A percentile compares a stretch with the other conserved stretches of the same genome.
These are phyloP conservation scores for Globodera ellingtonae DNA, from an alignment of 1,140 invertebrate genomes.

Conservation along the genomic window DNA sequence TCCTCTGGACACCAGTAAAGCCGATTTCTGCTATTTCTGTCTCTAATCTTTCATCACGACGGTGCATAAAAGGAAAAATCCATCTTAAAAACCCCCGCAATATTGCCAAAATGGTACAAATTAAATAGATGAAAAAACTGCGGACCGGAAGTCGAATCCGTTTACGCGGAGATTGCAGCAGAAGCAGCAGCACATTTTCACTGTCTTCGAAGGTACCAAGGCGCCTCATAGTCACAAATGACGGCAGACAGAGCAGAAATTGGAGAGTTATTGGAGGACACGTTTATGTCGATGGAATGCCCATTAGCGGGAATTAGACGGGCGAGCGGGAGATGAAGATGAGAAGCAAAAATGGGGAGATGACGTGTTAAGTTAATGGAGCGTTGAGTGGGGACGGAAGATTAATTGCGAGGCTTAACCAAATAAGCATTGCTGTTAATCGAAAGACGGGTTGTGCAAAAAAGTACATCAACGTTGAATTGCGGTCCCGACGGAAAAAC, in stretches of 20 bases:
- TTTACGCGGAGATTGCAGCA: constrained; percentile 34
- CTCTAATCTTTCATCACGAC: background rate
- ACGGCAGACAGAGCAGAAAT: background rate
- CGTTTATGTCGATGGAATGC: background rate
- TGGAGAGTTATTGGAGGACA: background rate
- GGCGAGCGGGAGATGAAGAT: background rate
- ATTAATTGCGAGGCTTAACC: no score
- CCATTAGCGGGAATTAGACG: constrained; percentile 12
- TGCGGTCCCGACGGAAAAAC: no score
- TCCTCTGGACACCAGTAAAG: background rate
- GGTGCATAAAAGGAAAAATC: constrained; percentile 6
- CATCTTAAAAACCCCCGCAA: background rate
- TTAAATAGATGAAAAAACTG: background rate
- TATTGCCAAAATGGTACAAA: constrained; percentile 3
- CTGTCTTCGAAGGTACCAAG: constrained; percentile 28
- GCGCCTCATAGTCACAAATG: background rate
- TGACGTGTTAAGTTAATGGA: background rate
- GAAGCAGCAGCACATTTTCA: constrained; percentile 17
- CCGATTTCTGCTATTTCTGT: background rate
- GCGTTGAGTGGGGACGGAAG: no score
- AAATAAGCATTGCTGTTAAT: no score
- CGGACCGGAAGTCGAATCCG: constrained; percentile 31
- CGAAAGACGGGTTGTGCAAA: no score
- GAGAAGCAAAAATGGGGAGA: background rate
- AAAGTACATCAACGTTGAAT: no score